phyloP scores from a whole-genome alignment of 2,888 invertebrate species.

The Smittia sp. region DNA sequence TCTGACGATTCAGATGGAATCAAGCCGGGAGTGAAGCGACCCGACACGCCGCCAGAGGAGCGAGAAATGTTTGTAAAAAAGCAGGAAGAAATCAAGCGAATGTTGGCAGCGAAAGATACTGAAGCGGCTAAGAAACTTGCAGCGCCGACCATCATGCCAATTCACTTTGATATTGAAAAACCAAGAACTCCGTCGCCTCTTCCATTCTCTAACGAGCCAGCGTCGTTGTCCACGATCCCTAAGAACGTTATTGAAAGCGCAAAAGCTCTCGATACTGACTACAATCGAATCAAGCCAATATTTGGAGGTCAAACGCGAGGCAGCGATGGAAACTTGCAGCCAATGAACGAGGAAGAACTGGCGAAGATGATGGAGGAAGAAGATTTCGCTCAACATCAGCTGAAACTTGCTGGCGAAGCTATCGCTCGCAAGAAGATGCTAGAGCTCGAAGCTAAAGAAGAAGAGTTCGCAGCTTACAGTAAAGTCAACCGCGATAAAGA shows the following conservation, averaged over 20 bases:
- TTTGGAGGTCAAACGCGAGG: neutral
- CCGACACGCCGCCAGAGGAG: slow-evolving; percentile 54
- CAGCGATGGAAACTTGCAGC: slow-evolving; percentile 45
- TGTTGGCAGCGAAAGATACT: slow-evolving; percentile 53
- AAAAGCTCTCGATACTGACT: slow-evolving; percentile 52
- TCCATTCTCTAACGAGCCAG: slow-evolving; percentile 44
- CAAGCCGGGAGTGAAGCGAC: slow-evolving; percentile 53
- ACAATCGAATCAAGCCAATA: slow-evolving; percentile 46
- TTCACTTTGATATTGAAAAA: slow-evolving; percentile 42
- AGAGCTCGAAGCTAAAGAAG: slow-evolving; percentile 54
- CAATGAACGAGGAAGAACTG: slow-evolving; percentile 54
- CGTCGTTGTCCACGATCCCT: slow-evolving; percentile 52
- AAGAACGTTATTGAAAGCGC: slow-evolving; percentile 53
- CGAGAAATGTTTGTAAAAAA: slow-evolving; percentile 53
- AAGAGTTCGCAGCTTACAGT: slow-evolving; percentile 46
- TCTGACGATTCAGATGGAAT: slow-evolving; percentile 52
- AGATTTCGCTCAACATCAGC: slow-evolving; percentile 59
- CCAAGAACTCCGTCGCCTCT: slow-evolving; percentile 45
- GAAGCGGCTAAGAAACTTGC: slow-evolving; percentile 52
- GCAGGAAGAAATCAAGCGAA: slow-evolving; percentile 54
- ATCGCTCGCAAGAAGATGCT: slow-evolving; percentile 58
- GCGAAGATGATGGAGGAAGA: slow-evolving; percentile 64
- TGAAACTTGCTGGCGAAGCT: slow-evolving; percentile 51
- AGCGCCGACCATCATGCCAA: slow-evolving; percentile 44
- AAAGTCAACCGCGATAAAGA: slow-evolving; percentile 32